Evolutionary conservation across 1,140 invertebrate species (phyloP).

Genomic region (Heterodera carotae): DNA sequence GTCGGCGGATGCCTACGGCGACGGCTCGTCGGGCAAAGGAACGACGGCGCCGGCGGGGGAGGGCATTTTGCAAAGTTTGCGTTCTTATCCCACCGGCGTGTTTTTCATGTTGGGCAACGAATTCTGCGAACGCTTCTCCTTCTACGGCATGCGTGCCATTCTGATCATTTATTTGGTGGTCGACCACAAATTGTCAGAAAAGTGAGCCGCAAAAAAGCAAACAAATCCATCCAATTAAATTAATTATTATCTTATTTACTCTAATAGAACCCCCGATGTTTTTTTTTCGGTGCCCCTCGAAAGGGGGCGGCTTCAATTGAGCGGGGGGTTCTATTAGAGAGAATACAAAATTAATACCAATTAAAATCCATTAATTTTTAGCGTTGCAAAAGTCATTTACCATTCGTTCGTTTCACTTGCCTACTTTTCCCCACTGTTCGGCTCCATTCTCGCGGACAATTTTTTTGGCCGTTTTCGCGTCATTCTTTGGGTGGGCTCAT

Average conservation of each 20-base stretch:
- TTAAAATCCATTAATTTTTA: slow-evolving; percentile 7
- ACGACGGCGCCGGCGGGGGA: slow-evolving; percentile 17
- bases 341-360: too few species aligned
- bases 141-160: slow-evolving; percentile 81
- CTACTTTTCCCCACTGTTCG: slow-evolving; percentile 84
- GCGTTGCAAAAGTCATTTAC: slow-evolving; percentile 70
- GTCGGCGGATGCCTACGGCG: not conserved
- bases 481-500: slow-evolving; percentile 70
- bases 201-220: slow-evolving; percentile 77
- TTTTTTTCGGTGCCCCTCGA: too few species aligned
- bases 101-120: slow-evolving; percentile 92
- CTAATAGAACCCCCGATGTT: too few species aligned
- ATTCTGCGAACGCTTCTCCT: slow-evolving; percentile 93
- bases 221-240: not conserved
- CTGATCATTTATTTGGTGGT: slow-evolving; percentile 60
- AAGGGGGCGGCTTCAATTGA: too few species aligned
- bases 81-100: slow-evolving; percentile 76
- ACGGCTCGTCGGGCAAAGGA: not conserved
- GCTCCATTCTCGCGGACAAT: slow-evolving; percentile 84
- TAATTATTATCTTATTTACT: too few species aligned
- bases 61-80: slow-evolving; percentile 39
- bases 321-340: too few species aligned
- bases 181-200: slow-evolving; percentile 62
- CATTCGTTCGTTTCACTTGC: slow-evolving; percentile 81
- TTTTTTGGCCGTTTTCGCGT: slow-evolving; percentile 78